Conservation (phyloP, 2,113 vertebrate species). For the Caranx melampygus region DNA sequence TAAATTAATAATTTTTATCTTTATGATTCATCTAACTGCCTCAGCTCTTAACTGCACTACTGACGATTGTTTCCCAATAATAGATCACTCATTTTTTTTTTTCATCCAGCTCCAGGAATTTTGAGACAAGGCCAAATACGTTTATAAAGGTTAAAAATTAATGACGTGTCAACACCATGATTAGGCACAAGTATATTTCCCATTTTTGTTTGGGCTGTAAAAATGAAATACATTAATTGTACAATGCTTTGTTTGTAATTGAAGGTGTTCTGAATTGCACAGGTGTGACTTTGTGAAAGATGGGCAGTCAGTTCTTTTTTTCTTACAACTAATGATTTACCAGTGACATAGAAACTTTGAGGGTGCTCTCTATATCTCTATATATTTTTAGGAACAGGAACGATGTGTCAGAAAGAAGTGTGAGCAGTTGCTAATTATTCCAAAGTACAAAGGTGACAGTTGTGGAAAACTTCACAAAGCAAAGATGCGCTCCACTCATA, state of each 20-base stretch:
- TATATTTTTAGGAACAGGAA: not conserved
- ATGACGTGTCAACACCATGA: not conserved
- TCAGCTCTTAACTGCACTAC: no score
- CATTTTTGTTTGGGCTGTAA: not conserved
- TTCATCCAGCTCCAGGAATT: not conserved
- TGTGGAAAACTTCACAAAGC: not conserved
- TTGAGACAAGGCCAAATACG: not conserved
- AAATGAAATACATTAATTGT: not conserved
- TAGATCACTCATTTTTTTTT: no score
- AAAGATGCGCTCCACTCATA: no score
- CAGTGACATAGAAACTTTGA: not conserved
- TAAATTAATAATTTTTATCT: not conserved
- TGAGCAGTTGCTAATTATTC: not conserved
- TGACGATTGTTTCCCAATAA: no score
- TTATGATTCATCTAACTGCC: not conserved
- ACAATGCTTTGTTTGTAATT: not conserved
- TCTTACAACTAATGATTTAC: not conserved
- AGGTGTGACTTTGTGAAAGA: no score
- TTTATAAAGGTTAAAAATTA: constrained; percentile 10
- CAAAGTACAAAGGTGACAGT: not conserved
- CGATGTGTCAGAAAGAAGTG: not conserved
- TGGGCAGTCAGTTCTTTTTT: no score
- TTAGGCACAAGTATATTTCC: not conserved
- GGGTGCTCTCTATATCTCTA: not conserved
- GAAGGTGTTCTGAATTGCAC: not conserved